A percentile compares a stretch with the other conserved stretches of the same genome.
phyloP scores from a whole-genome alignment of 2,888 invertebrate genomes.

The Andrena hattorfiana region DNA sequence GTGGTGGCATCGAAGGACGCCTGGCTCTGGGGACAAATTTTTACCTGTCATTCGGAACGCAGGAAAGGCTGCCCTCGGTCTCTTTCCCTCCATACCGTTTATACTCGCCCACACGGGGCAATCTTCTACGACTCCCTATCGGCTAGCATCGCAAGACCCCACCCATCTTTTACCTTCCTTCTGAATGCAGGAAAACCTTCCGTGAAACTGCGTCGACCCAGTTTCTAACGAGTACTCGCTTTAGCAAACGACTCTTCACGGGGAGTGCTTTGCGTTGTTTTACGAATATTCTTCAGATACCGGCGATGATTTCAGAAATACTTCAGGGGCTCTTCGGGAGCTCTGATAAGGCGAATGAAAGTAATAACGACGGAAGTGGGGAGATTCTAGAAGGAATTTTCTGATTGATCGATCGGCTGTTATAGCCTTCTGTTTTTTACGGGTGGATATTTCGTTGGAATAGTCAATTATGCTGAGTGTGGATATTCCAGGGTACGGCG shows the following conservation, averaged over 20 bases:
- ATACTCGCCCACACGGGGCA: conserved; percentile 8
- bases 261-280: not conserved
- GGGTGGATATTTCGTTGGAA: too few species aligned
- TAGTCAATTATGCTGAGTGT: too few species aligned
- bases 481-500: too few species aligned
- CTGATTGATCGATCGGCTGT: too few species aligned
- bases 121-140: conserved; percentile 1
- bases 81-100: conserved; percentile 7
- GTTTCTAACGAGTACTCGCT: conserved; percentile 5
- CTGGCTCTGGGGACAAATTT: conserved; percentile 34
- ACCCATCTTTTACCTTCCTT: not conserved
- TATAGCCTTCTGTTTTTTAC: too few species aligned
- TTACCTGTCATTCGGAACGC: conserved; percentile 16
- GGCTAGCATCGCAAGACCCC: not conserved
- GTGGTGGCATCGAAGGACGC: conserved; percentile 14
- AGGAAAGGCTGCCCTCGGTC: conserved; percentile 33
- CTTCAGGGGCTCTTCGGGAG: too few species aligned
- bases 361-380: too few species aligned
- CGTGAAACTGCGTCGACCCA: conserved; percentile 33
- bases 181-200: conserved; percentile 15
- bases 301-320: not conserved
- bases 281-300: not conserved
- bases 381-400: too few species aligned
- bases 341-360: too few species aligned
- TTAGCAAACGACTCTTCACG: not conserved